Evolutionary conservation across 2,113 vertebrate genomes (phyloP).

Genomic region (Gymnorhina tibicen): DNA sequence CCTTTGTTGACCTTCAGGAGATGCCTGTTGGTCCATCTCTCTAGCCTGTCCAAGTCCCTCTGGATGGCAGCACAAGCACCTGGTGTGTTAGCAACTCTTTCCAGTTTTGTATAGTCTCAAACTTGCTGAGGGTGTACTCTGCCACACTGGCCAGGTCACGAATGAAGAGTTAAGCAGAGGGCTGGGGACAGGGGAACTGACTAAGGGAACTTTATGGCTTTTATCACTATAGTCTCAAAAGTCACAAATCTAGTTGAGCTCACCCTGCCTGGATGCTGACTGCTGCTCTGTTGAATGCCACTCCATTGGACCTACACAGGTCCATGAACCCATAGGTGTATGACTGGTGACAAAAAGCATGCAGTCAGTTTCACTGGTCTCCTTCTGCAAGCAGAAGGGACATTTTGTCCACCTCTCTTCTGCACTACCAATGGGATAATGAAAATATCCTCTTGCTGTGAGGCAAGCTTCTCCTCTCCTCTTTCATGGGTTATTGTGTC

Average conservation of each 20-base stretch:
- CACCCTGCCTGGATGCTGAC: background rate
- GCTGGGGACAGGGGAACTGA: accelerated
- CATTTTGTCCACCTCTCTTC: background rate
- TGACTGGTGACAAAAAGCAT: background rate
- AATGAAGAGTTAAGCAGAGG: background rate
- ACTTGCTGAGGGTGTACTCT: background rate
- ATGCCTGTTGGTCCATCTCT: background rate
- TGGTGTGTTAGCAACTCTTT: background rate
- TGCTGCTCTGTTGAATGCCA: background rate
- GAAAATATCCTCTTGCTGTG: background rate
- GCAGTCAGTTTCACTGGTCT: background rate
- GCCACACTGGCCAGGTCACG: background rate
- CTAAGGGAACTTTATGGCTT: background rate
- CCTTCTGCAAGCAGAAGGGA: background rate
- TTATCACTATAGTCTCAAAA: background rate
- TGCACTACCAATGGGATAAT: background rate
- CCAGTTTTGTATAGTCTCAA: background rate
- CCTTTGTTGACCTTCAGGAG: background rate
- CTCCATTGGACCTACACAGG: background rate
- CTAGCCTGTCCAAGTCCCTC: background rate
- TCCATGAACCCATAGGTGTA: background rate
- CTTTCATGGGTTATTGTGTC: background rate
- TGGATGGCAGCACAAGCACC: background rate
- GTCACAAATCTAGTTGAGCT: background rate
- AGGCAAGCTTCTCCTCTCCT: background rate